Percentiles rank a stretch among this genome's conserved stretches.
phyloP scores from a whole-genome alignment of 2,797 vertebrate species.

The Oreochromis mossambicus region DNA sequence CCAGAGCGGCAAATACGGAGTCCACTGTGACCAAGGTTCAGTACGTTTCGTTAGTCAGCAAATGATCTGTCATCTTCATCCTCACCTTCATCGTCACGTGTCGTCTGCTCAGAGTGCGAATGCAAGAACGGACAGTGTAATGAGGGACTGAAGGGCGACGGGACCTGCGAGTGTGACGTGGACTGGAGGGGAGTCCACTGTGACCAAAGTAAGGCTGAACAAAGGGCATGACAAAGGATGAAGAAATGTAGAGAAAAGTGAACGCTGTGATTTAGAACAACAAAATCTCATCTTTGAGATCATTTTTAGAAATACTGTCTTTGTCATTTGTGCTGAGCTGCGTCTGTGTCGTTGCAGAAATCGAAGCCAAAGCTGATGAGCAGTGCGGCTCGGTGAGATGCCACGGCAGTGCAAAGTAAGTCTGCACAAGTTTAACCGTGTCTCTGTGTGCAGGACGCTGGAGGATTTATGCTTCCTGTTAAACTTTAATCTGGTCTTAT shows the following conservation, averaged over 20 bases:
- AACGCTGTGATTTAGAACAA: neutral
- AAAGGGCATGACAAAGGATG: too few relatives aligned
- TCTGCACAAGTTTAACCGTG: neutral
- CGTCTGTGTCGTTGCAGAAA: slow-evolving; percentile 72
- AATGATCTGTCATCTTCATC: neutral
- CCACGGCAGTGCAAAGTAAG: slow-evolving; percentile 93
- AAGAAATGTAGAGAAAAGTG: too few relatives aligned
- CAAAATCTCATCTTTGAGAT: neutral
- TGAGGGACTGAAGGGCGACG: slow-evolving; percentile 80
- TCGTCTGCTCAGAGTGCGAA: slow-evolving; percentile 71
- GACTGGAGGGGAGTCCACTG: slow-evolving; percentile 89
- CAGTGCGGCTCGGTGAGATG: slow-evolving; percentile 77
- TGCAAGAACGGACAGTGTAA: slow-evolving; percentile 85
- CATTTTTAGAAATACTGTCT: neutral
- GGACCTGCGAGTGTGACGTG: slow-evolving; percentile 83
- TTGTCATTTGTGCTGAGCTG: neutral
- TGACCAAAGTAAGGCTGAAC: slow-evolving; percentile 18
- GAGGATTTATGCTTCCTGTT: neutral
- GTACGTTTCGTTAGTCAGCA: neutral
- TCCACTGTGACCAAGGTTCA: slow-evolving; percentile 79
- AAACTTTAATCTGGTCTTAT: neutral
- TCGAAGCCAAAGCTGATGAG: slow-evolving; percentile 70
- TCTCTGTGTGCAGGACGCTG: neutral
- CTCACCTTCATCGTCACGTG: neutral
- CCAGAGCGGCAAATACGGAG: slow-evolving; percentile 74